Base-by-base conservation (phyloP, 2,888 invertebrate species). In the Mythimna impura region DNA sequence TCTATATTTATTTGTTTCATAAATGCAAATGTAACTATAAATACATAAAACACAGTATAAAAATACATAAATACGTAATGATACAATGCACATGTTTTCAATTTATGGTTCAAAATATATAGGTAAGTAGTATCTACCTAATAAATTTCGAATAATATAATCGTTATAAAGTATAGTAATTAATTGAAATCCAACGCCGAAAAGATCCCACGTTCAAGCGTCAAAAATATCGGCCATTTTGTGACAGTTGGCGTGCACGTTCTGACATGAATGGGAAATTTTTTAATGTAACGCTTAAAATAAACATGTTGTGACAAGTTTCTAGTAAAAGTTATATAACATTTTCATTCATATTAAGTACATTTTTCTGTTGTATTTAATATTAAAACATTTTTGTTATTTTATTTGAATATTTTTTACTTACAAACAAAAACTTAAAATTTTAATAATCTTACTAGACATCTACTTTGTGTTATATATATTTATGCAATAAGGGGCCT, bases 221-320 rank as follows among this genome's bases (percentile, higher is more conserved):
- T 47, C 47, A 47, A 58, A 47, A 67, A 58, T 58, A 47, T 47
- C 58, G 58, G 58, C 58, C 66, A 66, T 57, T 66, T 66, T 66
- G 66, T 66, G 57, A 57, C 57, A 66, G 66, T 66, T 66, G 25
- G 66, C 55, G 66, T 66, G 61, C 61, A 61, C 61, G 61, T 61
- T 61, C 61, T 61, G 61, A 61, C 54, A 54, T 65, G 22, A 54
- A 67, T 67, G 58, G 66, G 66, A 67, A 47, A 34, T 58, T 43
- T 66, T 57, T 57, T 8, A 66, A 67, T 67, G 30, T 57, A 67
- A 67, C 66, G 57, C 58, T 57, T 66, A 66, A 58, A 58, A n/a
- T 66, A 58, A 66, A 66, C 66, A 66, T 66, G 55, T 66, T 66
- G 66, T 66, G 66, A 57, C 66, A 30, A 66, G 65, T 65, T 65